These are phyloP conservation scores for Numenius arquata DNA, from an alignment of 2,113 vertebrate genomes.

Conservation along the genomic window DNA sequence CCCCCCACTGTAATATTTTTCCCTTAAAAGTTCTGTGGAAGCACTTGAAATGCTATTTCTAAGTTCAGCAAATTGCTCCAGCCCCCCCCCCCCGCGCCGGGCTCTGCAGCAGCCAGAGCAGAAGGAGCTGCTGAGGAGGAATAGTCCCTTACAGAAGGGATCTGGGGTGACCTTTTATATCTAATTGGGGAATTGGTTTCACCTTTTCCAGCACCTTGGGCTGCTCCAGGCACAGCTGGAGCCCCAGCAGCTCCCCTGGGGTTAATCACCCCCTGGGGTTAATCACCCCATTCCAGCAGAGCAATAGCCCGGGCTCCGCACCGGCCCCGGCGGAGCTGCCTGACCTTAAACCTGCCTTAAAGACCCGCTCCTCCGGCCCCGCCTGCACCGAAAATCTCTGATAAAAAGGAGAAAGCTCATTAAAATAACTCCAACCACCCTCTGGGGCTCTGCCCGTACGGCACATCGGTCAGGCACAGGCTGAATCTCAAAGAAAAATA, in stretches of 20 bases:
- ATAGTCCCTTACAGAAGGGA: fast-evolving
- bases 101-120: neutral
- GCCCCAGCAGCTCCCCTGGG: too few relatives aligned
- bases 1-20: too few relatives aligned
- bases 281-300: fast-evolving
- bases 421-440: neutral
- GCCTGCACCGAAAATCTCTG: too few relatives aligned
- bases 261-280: neutral
- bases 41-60: neutral
- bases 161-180: neutral
- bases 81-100: too few relatives aligned
- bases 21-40: neutral
- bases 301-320: fast-evolving
- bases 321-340: neutral
- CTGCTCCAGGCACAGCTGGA: neutral
- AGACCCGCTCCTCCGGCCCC: fast-evolving
- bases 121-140: fast-evolving
- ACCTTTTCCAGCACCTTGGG: neutral
- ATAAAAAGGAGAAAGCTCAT: neutral
- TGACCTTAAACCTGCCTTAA: neutral
- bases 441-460: neutral
- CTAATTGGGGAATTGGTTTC: neutral
- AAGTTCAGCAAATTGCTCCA: neutral
- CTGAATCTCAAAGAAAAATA: too few relatives aligned
- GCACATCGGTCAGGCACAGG: fast-evolving